phyloP scores from a whole-genome alignment of 1,140 invertebrate genomes.

The Thaumatotibia leucotreta region DNA sequence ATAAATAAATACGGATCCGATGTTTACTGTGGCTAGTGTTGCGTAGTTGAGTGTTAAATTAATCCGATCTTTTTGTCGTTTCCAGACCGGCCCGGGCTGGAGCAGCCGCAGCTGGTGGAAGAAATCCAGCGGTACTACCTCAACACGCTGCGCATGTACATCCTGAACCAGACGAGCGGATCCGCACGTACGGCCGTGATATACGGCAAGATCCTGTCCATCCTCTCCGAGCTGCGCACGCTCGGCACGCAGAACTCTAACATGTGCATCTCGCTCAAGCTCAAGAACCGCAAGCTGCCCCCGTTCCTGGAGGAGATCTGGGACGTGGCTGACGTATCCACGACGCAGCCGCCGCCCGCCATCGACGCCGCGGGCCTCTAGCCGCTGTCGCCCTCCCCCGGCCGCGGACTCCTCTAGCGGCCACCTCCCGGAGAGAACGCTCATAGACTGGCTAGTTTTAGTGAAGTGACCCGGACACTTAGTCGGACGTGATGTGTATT shows the following conservation, averaged over 20 bases:
- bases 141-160: conserved; percentile 93
- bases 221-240: conserved; percentile 95
- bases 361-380: conserved; percentile 44
- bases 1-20: too few species aligned
- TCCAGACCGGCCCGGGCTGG: conserved; percentile 92
- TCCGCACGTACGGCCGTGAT: conserved; percentile 84
- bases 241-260: conserved; percentile 97
- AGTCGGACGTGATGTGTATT: conserved; percentile 50
- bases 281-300: conserved; percentile 96
- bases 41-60: too few species aligned
- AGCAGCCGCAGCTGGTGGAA: conserved; percentile 94
- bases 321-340: conserved; percentile 85
- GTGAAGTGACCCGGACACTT: conserved; percentile 65
- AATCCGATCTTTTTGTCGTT: too few species aligned
- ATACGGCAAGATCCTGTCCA: conserved; percentile 94
- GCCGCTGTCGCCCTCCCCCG: conserved; percentile 32
- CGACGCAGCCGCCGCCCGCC: conserved; percentile 52
- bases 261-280: conserved; percentile 95
- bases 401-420: conserved; percentile 12
- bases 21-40: too few species aligned
- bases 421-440: conserved; percentile 60
- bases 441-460: conserved; percentile 74
- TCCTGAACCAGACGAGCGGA: conserved; percentile 86
- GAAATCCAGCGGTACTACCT: conserved; percentile 97
- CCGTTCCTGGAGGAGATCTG: conserved; percentile 97